A percentile compares a stretch with the other conserved stretches of the same genome.
These are phyloP conservation scores for Cephus rjabovi DNA, from an alignment of 2,888 invertebrate genomes.

Conservation along the genomic window DNA sequence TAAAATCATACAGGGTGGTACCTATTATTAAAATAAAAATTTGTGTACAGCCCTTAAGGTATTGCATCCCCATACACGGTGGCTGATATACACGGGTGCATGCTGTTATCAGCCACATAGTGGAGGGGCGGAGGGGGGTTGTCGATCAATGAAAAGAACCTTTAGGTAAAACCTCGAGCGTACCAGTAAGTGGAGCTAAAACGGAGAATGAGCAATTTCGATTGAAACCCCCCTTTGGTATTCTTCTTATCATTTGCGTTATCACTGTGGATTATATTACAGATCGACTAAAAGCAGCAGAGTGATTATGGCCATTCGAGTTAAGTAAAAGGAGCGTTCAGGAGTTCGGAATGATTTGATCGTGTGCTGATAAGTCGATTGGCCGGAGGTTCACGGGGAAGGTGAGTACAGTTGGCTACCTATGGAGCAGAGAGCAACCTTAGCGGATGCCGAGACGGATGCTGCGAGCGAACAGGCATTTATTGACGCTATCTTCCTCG, in stretches of 20 bases:
- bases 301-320: constrained; percentile 45
- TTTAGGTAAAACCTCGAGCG: background rate
- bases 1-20: too few relatives aligned
- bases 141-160: too few relatives aligned
- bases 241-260: too few relatives aligned
- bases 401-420: background rate
- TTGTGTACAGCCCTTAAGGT: background rate
- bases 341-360: constrained; percentile 51
- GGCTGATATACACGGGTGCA: too few relatives aligned
- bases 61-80: too few relatives aligned
- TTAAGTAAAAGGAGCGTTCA: constrained; percentile 39
- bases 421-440: background rate
- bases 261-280: too few relatives aligned
- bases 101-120: too few relatives aligned
- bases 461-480: constrained; percentile 28
- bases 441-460: constrained; percentile 20
- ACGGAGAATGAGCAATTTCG: background rate
- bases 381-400: constrained; percentile 1
- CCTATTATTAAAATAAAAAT: background rate
- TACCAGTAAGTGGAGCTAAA: background rate
- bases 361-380: constrained; percentile 42
- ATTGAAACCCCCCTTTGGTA: too few relatives aligned
- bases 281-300: background rate
- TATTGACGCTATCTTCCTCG: constrained; percentile 54
- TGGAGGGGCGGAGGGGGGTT: too few relatives aligned